Base-by-base conservation (phyloP, 2,797 vertebrate species). In the Adelosebastes latens region DNA sequence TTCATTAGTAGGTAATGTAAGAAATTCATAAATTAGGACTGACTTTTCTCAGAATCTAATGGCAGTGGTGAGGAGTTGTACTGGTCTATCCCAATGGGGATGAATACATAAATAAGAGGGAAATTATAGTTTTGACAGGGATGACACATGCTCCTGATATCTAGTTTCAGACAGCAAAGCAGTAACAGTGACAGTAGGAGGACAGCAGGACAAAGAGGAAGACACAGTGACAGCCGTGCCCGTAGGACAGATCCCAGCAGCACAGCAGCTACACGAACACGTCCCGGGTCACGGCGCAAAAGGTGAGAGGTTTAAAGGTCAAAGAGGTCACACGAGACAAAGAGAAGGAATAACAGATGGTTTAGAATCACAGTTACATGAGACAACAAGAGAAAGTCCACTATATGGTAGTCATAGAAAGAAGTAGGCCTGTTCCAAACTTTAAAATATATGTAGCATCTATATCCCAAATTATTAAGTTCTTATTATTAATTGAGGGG, bases 141-240 rank as follows among this genome's bases (percentile, higher is more conserved):
- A 59, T 27, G 32, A 46, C 24, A 52, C 31, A 72, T 65, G 63
- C 55, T 46, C 24, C 63, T 63, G 29, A 24, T 67, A 16, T 68
- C 76, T 22, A 8, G 20, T 24, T 31, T 93, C 73, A 91, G 74
- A 90, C 69, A 68, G 87, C 85, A 67, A 92, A 93, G 72, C 93
- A 89, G 79, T 91, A 90, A 87, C 88, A 92, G 72, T 86, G 89
- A 79, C 89, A 92, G 87, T 91, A 92, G 64, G 92, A 88, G 12
- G 92, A 92, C 52, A 93, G 76, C 8, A 92, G 83, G 74, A 93
- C 87, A 79, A 91, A 86, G 31, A 93, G 88, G 77, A 95, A 86
- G 74, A 91, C 81, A 74, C 89, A 92, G 79, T 90, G 78, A 62
- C 90, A 93, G 81, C 91, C 88, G 5, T 67, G 86, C 27, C 82